phyloP scores from a whole-genome alignment of 1,140 invertebrate species.

The Bactericera cockerelli region DNA sequence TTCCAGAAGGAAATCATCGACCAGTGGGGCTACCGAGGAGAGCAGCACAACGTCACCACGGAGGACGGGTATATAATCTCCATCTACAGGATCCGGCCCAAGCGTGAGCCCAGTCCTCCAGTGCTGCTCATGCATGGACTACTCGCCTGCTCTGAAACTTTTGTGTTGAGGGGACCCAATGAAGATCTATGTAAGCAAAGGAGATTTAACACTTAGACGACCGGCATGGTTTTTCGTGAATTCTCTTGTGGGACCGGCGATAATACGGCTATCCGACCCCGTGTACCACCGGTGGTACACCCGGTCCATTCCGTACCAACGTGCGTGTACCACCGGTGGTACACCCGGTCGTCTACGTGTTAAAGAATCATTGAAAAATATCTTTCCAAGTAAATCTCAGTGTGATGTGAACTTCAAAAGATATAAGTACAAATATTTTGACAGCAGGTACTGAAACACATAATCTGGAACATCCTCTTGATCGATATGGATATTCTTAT shows the following conservation, averaged over 20 bases:
- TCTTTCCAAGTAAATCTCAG: neutral
- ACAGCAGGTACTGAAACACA: neutral
- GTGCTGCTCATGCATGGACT: conserved; percentile 41
- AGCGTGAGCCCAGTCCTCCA: conserved; percentile 24
- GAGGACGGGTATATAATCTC: conserved; percentile 42
- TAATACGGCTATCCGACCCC: too few species aligned
- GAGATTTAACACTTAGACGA: too few species aligned
- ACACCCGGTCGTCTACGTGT: too few species aligned
- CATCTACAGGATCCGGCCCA: conserved; percentile 38
- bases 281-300: too few species aligned
- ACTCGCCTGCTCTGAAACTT: conserved; percentile 35
- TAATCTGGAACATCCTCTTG: too few species aligned
- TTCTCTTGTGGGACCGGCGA: too few species aligned
- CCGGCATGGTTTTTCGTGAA: too few species aligned
- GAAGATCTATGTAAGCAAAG: conserved; percentile 30
- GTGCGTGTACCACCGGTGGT: too few species aligned
- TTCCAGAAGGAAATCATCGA: conserved; percentile 12
- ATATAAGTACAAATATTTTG: neutral
- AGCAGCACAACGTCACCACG: conserved; percentile 34
- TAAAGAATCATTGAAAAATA: too few species aligned
- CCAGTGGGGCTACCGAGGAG: conserved; percentile 17
- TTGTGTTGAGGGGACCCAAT: conserved; percentile 35
- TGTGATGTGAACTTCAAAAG: neutral
- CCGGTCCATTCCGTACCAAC: too few species aligned
- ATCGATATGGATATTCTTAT: too few species aligned